Evolutionary conservation across 1,140 invertebrate species (phyloP).

Genomic region (Bombus soroeensis): DNA sequence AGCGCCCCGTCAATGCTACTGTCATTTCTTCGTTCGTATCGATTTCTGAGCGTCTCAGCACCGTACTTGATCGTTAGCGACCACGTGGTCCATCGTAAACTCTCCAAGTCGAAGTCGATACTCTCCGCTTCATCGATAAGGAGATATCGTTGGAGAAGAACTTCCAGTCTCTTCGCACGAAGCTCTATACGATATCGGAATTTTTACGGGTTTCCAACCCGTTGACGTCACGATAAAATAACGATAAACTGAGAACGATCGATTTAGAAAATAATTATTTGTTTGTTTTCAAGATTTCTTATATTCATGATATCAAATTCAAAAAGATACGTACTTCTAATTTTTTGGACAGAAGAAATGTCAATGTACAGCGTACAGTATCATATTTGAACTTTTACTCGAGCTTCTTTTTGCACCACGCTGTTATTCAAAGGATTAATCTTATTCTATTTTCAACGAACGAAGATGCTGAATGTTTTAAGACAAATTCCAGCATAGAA

Average conservation of each 20-base stretch:
- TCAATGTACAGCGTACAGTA: too few relatives aligned
- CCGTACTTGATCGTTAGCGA: conserved; percentile 4
- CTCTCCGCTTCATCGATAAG: not conserved
- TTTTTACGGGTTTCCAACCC: not conserved
- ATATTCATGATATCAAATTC: too few relatives aligned
- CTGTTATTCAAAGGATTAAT: too few relatives aligned
- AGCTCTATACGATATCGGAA: not conserved
- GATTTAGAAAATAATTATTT: not conserved
- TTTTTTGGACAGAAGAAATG: not conserved
- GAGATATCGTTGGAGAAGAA: not conserved
- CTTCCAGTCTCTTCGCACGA: not conserved
- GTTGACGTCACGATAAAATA: not conserved
- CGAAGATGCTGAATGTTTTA: too few relatives aligned
- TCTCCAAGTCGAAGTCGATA: not conserved
- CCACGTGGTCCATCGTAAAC: not conserved
- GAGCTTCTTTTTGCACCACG: too few relatives aligned
- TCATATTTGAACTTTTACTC: too few relatives aligned
- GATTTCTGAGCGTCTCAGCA: conserved; percentile 27
- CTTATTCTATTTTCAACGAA: too few relatives aligned
- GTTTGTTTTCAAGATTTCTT: too few relatives aligned
- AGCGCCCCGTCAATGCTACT: conserved; percentile 40
- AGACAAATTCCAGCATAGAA: too few relatives aligned
- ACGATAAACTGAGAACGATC: not conserved
- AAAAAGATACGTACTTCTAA: not conserved
- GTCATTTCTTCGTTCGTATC: conserved; percentile 50